Evolutionary conservation across 2,888 invertebrate species (phyloP), one percentile per base, ranked within the genome.

Genomic region (Polydrusus cervinus): DNA sequence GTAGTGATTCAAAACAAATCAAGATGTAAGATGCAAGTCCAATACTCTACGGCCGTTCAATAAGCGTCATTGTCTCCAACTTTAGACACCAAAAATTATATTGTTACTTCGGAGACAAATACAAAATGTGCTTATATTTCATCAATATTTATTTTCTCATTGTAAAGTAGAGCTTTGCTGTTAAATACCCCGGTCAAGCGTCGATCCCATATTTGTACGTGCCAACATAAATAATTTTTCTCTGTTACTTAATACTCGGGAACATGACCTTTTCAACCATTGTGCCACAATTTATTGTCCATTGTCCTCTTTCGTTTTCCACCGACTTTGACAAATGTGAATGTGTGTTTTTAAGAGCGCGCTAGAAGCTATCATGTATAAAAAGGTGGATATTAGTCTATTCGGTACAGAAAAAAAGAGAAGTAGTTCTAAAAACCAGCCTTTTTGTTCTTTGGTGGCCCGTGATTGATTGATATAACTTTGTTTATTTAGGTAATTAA

Each of bases 151-250:
- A 10, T 51, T 2, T 51, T 11, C 11, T 20, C 13, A 67, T 51
- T 61, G 18, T 67, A 66, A 72, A 72, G 60, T 61, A 51, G 14
- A 60, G 49, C 61, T 67, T 67, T 47, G 25, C 60, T 67, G 14
- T 60, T 38, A 11, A 38, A 60, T 9, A 8, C 38, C 34, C 16
- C 43, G 45, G 67, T 51, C 16, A 45, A 61, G 62, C 57, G 60
- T 49, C 60, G 65, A 74, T 64, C 57, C 57, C 74, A 60, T 74
- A 75, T 75, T 71, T 75, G 71, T 71, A 67, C 62, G 64, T 71
- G 75, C 67, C 75, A 75, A 75, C 75, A 68, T 71, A 71, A 71
- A 71, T 72, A 75, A 72, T 75, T 75, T 75, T 65, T 70, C 61
- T 43, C 57, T 66, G 47, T 75, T 67, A 49, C 55, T 60, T 49